Evolutionary conservation across 2,888 invertebrate species (phyloP), one percentile per base, ranked within the genome.

Genomic region (Hirtodrosophila cameraria): DNA sequence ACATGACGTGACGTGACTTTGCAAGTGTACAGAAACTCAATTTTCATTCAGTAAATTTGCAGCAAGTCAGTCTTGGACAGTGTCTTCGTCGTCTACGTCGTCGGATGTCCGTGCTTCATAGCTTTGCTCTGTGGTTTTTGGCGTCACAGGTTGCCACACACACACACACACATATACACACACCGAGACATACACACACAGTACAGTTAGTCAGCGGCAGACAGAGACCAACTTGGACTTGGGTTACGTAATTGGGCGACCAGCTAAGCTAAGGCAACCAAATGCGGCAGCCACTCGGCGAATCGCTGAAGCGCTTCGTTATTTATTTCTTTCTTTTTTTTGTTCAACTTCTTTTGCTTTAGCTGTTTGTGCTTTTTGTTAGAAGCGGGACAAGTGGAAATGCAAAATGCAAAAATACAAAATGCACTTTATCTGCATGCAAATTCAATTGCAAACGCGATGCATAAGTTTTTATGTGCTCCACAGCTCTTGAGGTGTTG

Each of bases 191-290:
- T 9, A 45, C 61, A 75, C 65, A 52, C 63, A 59, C 36, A 48
- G 53, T 68, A 73, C 72, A 64, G 73, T 72, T 72, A 71, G 72
- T 38, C 63, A 42, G 62, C 30, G 57, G 46, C 58, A 57, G 74
- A 63, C 54, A 66, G 66, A 66, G 66, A 76, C 76, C 60, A 68
- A 75, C 58, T 74, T 69, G 78, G 75, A 71, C 70, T 75, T 85
- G 66, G 75, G 63, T 82, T 82, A 85, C 82, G 83, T 82, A 85
- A 85, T 80, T 69, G 68, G 77, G 73, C 76, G 82, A 78, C 50
- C 65, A 69, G 61, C 64, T 25, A 68, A 61, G 61, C 71, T 53
- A 66, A 68, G 59, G 61, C 71, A 58, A 66, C 70, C 70, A 71
- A 71, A 71, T 71, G 70, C 59, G 63, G 61, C 67, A 64, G 65